Conservation (phyloP, 2,888 invertebrate genomes). For the Chloroclysta siterata region DNA sequence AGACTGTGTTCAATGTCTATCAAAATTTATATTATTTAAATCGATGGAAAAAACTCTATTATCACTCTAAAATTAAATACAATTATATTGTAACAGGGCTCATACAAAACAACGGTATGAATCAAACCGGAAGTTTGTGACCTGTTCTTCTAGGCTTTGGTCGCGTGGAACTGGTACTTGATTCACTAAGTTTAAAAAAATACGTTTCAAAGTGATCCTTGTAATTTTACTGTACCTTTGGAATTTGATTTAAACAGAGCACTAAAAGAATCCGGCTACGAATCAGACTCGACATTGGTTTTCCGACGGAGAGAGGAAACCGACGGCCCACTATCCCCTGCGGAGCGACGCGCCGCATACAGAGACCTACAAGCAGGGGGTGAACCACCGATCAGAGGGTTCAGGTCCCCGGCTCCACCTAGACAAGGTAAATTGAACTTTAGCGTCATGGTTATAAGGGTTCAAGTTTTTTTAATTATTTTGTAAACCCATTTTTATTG, state of each 20-base stretch:
- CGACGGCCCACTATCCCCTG: slow-evolving; percentile 89
- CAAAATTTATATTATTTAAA: too few species aligned
- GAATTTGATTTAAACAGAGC: slow-evolving; percentile 85
- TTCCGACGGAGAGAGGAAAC: slow-evolving; percentile 90
- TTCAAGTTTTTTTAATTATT: too few species aligned
- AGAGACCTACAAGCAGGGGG: slow-evolving; percentile 96
- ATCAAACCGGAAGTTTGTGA: too few species aligned
- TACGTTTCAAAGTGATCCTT: too few species aligned
- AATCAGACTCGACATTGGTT: slow-evolving; percentile 95
- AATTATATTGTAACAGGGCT: too few species aligned
- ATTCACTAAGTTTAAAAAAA: background rate
- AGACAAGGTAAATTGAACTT: slow-evolving; percentile 63
- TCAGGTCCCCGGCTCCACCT: slow-evolving; percentile 94
- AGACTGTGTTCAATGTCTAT: too few species aligned
- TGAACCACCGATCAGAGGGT: slow-evolving; percentile 96
- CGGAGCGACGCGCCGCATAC: slow-evolving; percentile 94
- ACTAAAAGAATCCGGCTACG: slow-evolving; percentile 89
- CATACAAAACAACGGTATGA: too few species aligned
- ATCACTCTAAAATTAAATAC: too few species aligned
- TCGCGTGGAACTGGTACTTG: background rate
- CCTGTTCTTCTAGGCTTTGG: too few species aligned
- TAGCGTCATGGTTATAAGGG: background rate
- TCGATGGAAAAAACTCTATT: too few species aligned
- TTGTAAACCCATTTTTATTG: too few species aligned
- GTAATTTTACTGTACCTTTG: too few species aligned